Base-by-base conservation (phyloP, 2,888 invertebrate species). In the Atrina japonica region DNA sequence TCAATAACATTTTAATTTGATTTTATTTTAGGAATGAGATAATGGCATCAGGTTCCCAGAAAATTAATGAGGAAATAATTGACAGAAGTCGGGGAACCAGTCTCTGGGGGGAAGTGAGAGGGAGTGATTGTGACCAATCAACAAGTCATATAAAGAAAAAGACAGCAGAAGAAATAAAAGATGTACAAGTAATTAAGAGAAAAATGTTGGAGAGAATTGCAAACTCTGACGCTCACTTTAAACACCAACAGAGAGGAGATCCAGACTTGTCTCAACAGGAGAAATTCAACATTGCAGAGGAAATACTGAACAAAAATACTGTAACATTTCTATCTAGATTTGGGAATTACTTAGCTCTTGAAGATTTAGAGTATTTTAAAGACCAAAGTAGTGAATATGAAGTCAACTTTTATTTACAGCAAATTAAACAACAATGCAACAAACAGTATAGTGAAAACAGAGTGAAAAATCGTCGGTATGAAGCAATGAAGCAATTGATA, bases 241-340 rank as follows among this genome's bases (percentile, higher is more conserved):
- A 95, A 91, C 95, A 94, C 85, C 95, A 97, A 87, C 96, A 96
- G 90, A 92, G 94, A 58, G 93, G 94, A 83, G 96, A 96, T 88
- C 93, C 93, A 0, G 96, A 96, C 85, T 88, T 97, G 58, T 93
- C 93, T 5, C 90, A 92, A 0, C 88, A 91, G 21, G 95, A 97
- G 82, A 97, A 96, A 91, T 91, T 93, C 80, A 88, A 92, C 80
- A 94, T 96, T 77, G 95, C 95, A 0, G 88, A 91, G 58, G 92
- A 93, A 21, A 86, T 95, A 11, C 94, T 95, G 72, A 88, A 92
- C 16, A 93, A 93, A 76, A 95, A 93, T 83, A 94, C 94, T 16
- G 92, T 93, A 11, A 92, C 92, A 40, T 97, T 97, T 90, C 90
- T 97, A 1, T 90, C 93, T 53, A 94, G 95, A 83, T 97, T 95